phyloP scores from a whole-genome alignment of 2,888 invertebrate genomes.

The Byasa hedistus region DNA sequence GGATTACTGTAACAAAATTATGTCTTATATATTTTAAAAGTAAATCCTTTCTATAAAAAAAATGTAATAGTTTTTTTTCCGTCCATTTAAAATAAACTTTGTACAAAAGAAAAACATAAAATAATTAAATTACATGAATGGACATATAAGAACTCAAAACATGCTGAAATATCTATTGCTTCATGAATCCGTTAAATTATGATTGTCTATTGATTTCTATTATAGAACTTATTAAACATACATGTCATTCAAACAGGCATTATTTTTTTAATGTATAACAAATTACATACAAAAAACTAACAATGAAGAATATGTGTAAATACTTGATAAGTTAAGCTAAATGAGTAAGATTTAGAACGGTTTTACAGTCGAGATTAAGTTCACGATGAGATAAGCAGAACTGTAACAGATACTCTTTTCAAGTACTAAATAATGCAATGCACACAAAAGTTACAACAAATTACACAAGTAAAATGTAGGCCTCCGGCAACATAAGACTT shows the following conservation, averaged over 20 bases:
- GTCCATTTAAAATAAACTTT: not conserved
- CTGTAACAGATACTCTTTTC: not conserved
- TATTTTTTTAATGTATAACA: too few relatives aligned
- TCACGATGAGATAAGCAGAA: not conserved
- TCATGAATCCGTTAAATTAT: too few relatives aligned
- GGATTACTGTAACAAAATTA: conserved; percentile 64
- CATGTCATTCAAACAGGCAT: too few relatives aligned
- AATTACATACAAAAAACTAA: too few relatives aligned
- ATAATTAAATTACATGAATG: too few relatives aligned
- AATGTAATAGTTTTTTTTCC: not conserved
- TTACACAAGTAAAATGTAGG: not conserved
- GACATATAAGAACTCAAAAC: too few relatives aligned
- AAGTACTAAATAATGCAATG: not conserved
- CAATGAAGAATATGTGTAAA: not conserved
- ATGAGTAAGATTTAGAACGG: not conserved
- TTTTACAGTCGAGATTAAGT: not conserved
- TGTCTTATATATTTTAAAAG: not conserved
- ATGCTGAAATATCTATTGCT: too few relatives aligned
- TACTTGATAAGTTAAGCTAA: not conserved
- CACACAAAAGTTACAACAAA: not conserved
- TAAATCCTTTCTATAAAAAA: not conserved
- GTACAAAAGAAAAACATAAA: too few relatives aligned
- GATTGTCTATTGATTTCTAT: too few relatives aligned
- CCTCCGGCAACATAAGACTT: not conserved
- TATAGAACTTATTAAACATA: too few relatives aligned